Evolutionary conservation across 2,113 vertebrate species (phyloP), one percentile per base, ranked within the genome.

Genomic region (Myrmecobius fasciatus): DNA sequence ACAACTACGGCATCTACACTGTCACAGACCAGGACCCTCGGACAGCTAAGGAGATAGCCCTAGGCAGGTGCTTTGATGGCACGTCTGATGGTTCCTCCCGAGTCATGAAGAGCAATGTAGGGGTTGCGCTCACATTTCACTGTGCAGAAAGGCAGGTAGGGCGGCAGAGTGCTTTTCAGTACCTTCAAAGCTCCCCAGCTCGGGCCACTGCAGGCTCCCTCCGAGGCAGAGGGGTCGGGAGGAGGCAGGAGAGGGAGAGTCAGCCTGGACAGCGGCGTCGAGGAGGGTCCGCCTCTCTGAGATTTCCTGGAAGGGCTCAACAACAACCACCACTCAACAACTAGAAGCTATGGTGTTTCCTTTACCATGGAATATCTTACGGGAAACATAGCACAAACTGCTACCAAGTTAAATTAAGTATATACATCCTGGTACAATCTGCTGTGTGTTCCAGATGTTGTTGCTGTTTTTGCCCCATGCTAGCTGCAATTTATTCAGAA

Each of bases 1-100:
- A 99, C 96, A 99, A 99, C 98, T 99, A 99, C 0, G 99, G 99
- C 31, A 99, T 99, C 97, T 99, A 99, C 94, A 99, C 99, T 0
- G 99, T 99, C 92, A 99, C 99, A 0, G 99, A 99, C 97, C 99
- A 99, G 97, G 99, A 99, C 98, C 99, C 99, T 0, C 99, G 99
- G 90, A 99, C 98, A 0, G 99, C 99, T 75, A 99, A 99, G 97
- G 99, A 99, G 97, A 99, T 99, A 0, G 99, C 99, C 0, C 99
- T 99, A 22, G 99, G 99, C 31, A 99, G 99, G 67, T 99, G 99
- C 97, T 99, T 99, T 0, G 99, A 99, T 0, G 99, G 99, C 67
- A 99, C 99, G 0, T 99, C 99, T 0, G 99, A 99, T 0, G 99
- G 99, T 5, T 98, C 99, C 0, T 99, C 99, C 54, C 98, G 99